Evolutionary conservation across 2,113 vertebrate genomes (phyloP), one percentile per base, ranked within the genome.

Genomic region (Okapia johnstoni): DNA sequence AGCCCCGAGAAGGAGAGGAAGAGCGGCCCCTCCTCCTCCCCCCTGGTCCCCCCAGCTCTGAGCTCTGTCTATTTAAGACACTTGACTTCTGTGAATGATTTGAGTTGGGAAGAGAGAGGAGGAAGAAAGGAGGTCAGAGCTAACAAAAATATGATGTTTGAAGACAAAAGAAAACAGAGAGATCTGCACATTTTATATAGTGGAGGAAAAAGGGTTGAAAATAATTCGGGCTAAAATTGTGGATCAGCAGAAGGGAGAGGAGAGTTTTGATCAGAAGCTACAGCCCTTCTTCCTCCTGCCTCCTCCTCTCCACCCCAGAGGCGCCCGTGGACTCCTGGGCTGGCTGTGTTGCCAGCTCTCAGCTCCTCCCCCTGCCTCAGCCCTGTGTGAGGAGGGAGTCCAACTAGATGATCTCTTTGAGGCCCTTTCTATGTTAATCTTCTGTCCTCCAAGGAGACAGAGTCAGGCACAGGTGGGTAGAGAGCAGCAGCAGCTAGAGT

Each of bases 41-140:
- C 21, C 2, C 0, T 3, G 25, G 28, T 6, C 1, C 3, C 4
- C 57, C 8, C n/a, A n/a, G 2, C 19, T 55, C 83, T 4, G 6
- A 7, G 61, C 54, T 48, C 58, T 2, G 1, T 50, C 46, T 90
- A 0, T 43, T 14, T 36, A 66, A 88, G 94, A 85, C 25, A 16
- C 7, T 77, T 57, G 86, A 86, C 19, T 36, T 80, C 26, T 30
- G 2, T 48, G 25, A 55, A 23, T 94, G 25, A 43, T 90, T 92
- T 76, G 23, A 46, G 48, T 54, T 92, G 87, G 63, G 28, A 26
- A 48, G 16, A 85, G 73, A 80, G 43, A 95, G 8, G 43, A 83
- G 48, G 61, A 61, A 40, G 21, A 88, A 88, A 91, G 88, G 36
- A 55, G 28, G 30, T 57, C 19, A 3, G 76, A 92, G 5, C 7